A percentile compares a stretch with the other conserved stretches of the same genome.
phyloP scores from a whole-genome alignment of 2,797 vertebrate species.

The Melanotaenia nigrans region DNA sequence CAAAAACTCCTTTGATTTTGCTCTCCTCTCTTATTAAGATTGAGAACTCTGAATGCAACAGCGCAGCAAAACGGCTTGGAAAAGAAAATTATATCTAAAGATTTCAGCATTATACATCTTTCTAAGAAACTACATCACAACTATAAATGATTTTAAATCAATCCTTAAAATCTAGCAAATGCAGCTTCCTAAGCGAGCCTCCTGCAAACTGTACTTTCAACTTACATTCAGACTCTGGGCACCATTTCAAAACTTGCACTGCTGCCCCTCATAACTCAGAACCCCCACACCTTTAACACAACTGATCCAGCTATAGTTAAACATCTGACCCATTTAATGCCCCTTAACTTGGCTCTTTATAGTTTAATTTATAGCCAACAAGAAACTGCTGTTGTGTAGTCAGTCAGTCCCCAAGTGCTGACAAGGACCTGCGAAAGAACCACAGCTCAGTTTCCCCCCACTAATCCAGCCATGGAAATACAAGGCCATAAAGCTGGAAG shows the following conservation, averaged over 20 bases:
- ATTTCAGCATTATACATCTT: constrained; percentile 41
- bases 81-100: constrained; percentile 55
- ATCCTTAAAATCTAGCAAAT: constrained; percentile 2
- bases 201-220: constrained; percentile 10
- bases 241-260: constrained; percentile 56
- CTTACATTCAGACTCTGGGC: constrained; percentile 54
- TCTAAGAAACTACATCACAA: constrained; percentile 48
- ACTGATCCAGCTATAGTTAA: constrained; percentile 72
- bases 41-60: constrained; percentile 17
- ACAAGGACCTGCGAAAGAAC: constrained; percentile 48
- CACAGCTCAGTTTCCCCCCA: constrained; percentile 57
- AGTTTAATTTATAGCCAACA: constrained; percentile 73
- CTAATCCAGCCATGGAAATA: constrained; percentile 75
- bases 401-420: constrained; percentile 40
- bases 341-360: constrained; percentile 67
- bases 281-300: constrained; percentile 66
- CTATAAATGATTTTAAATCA: constrained; percentile 38
- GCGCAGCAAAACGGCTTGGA: constrained; percentile 45
- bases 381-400: constrained; percentile 66
- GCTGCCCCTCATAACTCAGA: constrained; percentile 48
- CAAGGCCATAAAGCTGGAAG: constrained; percentile 75
- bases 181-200: constrained; percentile 5
- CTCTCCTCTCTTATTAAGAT: constrained; percentile 10
- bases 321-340: constrained; percentile 75
- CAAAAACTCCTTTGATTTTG: constrained; percentile 38